These are phyloP conservation scores for Rhizoglyphus robini DNA, from an alignment of 1,140 invertebrate genomes.

Conservation along the genomic window DNA sequence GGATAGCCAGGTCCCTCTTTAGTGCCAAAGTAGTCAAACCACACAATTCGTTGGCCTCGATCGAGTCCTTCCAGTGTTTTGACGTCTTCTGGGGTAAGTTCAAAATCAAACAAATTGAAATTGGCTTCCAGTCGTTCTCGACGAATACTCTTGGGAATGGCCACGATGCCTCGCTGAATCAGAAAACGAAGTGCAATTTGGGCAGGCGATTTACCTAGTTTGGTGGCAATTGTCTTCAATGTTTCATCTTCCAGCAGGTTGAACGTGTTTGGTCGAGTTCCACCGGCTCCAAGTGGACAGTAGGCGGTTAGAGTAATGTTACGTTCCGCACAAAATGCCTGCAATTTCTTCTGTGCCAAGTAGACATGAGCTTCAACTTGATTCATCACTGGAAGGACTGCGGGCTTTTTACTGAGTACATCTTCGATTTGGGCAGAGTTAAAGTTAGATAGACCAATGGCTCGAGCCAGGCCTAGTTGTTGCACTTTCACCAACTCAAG, in stretches of 20 bases:
- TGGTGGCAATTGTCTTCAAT: slow-evolving; percentile 47
- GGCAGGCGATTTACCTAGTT: slow-evolving; percentile 51
- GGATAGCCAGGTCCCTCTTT: not conserved
- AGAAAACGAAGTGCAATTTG: slow-evolving; percentile 42
- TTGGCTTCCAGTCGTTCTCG: slow-evolving; percentile 54
- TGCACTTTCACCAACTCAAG: slow-evolving; percentile 64
- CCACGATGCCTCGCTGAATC: slow-evolving; percentile 56
- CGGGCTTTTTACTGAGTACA: slow-evolving; percentile 47
- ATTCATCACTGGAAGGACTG: slow-evolving; percentile 55
- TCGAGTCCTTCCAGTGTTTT: slow-evolving; percentile 35
- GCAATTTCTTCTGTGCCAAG: slow-evolving; percentile 36
- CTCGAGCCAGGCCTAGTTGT: slow-evolving; percentile 50
- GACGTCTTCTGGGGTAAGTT: slow-evolving; percentile 49
- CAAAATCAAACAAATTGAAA: slow-evolving; percentile 53
- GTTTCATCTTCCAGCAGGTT: slow-evolving; percentile 42
- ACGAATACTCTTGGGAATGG: slow-evolving; percentile 60
- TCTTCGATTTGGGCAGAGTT: slow-evolving; percentile 63
- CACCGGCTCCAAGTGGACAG: slow-evolving; percentile 36
- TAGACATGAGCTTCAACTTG: slow-evolving; percentile 47
- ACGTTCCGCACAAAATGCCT: slow-evolving; percentile 34
- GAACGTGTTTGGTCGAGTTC: slow-evolving; percentile 43
- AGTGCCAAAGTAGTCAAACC: not conserved
- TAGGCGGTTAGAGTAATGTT: slow-evolving; percentile 37
- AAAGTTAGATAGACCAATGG: slow-evolving; percentile 83
- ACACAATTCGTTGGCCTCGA: slow-evolving; percentile 17